Evolutionary conservation across 2,888 invertebrate genomes (phyloP).

Genomic region (Anthophora plumipes): DNA sequence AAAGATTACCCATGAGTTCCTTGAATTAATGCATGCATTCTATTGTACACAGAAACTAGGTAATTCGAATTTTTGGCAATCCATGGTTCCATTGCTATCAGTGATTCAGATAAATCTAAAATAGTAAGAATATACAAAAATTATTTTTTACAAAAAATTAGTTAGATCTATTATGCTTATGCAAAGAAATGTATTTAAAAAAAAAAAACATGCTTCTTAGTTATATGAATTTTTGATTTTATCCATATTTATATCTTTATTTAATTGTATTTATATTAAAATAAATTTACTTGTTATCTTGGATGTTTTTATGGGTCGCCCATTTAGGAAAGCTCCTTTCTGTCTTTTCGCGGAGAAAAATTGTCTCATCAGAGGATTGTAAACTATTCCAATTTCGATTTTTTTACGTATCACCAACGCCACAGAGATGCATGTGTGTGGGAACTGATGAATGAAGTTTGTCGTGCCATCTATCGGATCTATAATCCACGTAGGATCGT

Average conservation of each 20-base stretch:
- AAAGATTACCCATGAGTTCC: conserved; percentile 77
- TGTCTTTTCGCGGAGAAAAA: conserved; percentile 90
- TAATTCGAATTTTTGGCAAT: conserved; percentile 77
- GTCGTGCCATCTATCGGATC: conserved; percentile 96
- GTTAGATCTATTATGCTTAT: background rate
- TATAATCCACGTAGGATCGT: conserved; percentile 94
- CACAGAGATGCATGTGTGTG: conserved; percentile 89
- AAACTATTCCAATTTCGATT: conserved; percentile 90
- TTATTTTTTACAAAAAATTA: background rate
- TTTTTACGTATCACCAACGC: conserved; percentile 87
- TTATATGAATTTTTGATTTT: background rate
- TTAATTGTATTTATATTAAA: background rate
- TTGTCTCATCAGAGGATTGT: conserved; percentile 90
- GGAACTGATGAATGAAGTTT: conserved; percentile 92
- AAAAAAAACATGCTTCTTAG: too few relatives aligned
- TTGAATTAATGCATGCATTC: conserved; percentile 79
- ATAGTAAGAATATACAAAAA: conserved; percentile 7
- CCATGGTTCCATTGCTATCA: conserved; percentile 81
- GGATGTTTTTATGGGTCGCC: conserved; percentile 86
- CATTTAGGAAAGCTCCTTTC: conserved; percentile 91
- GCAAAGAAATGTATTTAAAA: too few relatives aligned
- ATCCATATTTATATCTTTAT: background rate
- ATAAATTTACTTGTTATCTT: conserved; percentile 84
- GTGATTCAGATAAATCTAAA: conserved; percentile 83
- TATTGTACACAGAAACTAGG: conserved; percentile 72